phyloP scores from a whole-genome alignment of 1,140 invertebrate species.

The Galleria mellonella region DNA sequence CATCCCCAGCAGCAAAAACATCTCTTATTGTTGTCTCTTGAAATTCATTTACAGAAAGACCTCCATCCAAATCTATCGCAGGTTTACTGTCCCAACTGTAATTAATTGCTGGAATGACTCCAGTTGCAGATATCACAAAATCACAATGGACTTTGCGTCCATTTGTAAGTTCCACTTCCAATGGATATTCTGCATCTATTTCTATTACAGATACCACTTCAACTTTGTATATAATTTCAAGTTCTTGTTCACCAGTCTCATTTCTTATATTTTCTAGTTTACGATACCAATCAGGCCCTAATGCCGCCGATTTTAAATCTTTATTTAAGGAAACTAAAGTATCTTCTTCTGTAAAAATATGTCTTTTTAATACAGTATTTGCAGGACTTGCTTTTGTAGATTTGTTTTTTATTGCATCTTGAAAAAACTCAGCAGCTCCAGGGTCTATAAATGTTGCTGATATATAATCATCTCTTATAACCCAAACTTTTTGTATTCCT shows the following conservation, averaged over 20 bases:
- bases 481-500: constrained; percentile 92
- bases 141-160: constrained; percentile 88
- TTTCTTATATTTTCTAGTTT: constrained; percentile 79
- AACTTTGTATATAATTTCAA: constrained; percentile 80
- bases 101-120: constrained; percentile 85
- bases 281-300: constrained; percentile 96
- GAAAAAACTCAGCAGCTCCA: constrained; percentile 96
- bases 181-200: constrained; percentile 76
- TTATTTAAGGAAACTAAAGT: constrained; percentile 47
- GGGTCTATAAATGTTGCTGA: constrained; percentile 95
- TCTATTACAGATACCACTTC: constrained; percentile 78
- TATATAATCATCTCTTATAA: constrained; percentile 94
- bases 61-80: constrained; percentile 80
- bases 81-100: constrained; percentile 76
- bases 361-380: constrained; percentile 76
- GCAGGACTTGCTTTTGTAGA: constrained; percentile 14
- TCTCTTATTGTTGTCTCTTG: constrained; percentile 87
- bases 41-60: constrained; percentile 88
- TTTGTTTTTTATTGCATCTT: constrained; percentile 63
- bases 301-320: constrained; percentile 82
- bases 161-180: constrained; percentile 85
- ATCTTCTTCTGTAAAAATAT: constrained; percentile 80
- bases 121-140: constrained; percentile 96
- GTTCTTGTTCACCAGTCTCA: constrained; percentile 47
- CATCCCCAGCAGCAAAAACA: constrained; percentile 97